phyloP scores from a whole-genome alignment of 2,797 vertebrate genomes.

The Falco concolor region DNA sequence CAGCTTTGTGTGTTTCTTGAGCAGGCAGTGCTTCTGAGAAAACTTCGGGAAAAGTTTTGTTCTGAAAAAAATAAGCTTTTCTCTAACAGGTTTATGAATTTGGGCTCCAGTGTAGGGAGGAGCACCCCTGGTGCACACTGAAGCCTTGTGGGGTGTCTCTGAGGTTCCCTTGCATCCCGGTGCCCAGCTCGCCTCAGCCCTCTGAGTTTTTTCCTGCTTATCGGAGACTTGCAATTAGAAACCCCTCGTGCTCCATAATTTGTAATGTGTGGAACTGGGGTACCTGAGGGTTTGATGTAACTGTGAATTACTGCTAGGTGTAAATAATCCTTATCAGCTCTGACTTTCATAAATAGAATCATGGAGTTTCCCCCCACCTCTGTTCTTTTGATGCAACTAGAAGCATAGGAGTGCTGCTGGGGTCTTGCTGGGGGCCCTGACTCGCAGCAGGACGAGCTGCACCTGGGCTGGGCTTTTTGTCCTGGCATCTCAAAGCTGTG shows the following conservation, averaged over 20 bases:
- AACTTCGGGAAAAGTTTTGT: not conserved
- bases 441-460: not conserved
- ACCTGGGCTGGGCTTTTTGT: not conserved
- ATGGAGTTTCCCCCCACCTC: not conserved
- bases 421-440: not conserved
- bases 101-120: not conserved
- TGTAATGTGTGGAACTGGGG: not conserved
- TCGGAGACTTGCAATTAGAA: not conserved
- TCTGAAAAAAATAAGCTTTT: not conserved
- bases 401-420: not conserved
- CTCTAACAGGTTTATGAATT: not conserved
- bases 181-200: not conserved
- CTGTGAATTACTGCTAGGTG: not conserved
- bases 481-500: not conserved
- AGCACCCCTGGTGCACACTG: not conserved
- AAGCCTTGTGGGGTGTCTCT: not conserved
- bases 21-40: not conserved
- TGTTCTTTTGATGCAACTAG: not conserved
- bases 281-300: not conserved
- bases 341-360: not conserved
- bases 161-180: not conserved
- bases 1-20: not conserved
- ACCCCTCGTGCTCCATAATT: not conserved
- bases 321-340: not conserved
- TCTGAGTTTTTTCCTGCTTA: not conserved